These are phyloP conservation scores for Pterophyllum scalare DNA, from an alignment of 2,113 vertebrate genomes.

Conservation along the genomic window DNA sequence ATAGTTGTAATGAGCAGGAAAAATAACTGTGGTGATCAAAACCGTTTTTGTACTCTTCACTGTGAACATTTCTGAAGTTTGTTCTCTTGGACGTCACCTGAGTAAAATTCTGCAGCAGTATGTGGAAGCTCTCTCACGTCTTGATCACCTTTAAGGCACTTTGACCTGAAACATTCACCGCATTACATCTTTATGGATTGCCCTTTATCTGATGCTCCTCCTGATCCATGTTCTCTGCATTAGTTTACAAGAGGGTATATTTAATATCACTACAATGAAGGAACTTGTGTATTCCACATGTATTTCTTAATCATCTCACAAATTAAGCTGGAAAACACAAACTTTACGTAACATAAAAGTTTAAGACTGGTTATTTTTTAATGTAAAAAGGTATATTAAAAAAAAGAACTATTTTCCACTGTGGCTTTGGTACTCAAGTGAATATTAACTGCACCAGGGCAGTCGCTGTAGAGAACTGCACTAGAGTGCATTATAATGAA, in stretches of 20 bases:
- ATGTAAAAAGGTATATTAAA: neutral
- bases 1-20: neutral
- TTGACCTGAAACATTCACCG: too few relatives aligned
- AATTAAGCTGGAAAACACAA: too few relatives aligned
- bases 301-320: too few relatives aligned
- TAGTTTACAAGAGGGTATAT: too few relatives aligned
- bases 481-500: neutral
- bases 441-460: neutral
- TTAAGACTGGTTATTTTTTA: neutral
- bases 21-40: neutral
- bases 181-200: neutral
- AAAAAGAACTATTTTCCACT: neutral
- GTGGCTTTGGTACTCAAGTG: neutral
- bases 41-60: neutral
- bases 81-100: neutral
- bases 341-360: too few relatives aligned
- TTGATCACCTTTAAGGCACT: too few relatives aligned
- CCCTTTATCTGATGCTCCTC: too few relatives aligned
- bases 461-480: neutral
- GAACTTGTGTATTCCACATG: too few relatives aligned
- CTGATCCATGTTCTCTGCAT: too few relatives aligned
- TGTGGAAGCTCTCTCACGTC: neutral
- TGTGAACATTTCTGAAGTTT: neutral
- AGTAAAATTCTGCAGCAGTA: neutral
- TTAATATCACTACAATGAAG: too few relatives aligned